phyloP scores from a whole-genome alignment of 64 coral and sea anemone species.

The Stichodactyla helianthus region DNA sequence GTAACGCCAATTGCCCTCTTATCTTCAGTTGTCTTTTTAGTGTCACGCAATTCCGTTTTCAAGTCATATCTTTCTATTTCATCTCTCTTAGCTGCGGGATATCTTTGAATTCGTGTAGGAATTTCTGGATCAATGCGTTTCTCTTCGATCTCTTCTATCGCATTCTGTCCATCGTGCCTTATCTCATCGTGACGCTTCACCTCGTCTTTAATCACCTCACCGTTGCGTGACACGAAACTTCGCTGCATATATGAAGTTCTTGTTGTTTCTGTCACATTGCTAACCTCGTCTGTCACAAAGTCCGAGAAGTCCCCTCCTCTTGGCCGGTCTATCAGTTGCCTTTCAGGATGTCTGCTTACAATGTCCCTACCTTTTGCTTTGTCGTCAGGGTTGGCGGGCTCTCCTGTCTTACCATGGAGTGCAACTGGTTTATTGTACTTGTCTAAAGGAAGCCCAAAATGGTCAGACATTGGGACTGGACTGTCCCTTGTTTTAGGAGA shows the following conservation, averaged over 20 bases:
- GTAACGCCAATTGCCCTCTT: neutral
- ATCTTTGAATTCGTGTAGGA: neutral
- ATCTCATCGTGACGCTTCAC: conserved; percentile 2
- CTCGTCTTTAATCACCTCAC: conserved; percentile 25
- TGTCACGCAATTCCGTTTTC: neutral
- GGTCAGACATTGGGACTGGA: conserved; percentile 3
- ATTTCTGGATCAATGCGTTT: neutral
- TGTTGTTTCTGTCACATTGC: conserved; percentile 10
- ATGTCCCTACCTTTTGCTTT: neutral
- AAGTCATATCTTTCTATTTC: neutral
- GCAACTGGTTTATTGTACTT: conserved; percentile 2
- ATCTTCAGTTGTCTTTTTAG: neutral
- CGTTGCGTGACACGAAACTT: conserved; percentile 15
- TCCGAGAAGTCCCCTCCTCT: neutral
- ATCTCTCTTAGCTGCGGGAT: neutral
- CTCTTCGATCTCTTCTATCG: neutral
- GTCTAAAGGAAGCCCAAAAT: neutral
- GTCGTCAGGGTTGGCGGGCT: neutral
- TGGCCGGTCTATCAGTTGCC: neutral
- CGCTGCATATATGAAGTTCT: neutral
- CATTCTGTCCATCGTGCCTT: conserved; percentile 3
- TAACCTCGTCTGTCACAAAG: neutral
- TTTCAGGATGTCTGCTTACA: neutral
- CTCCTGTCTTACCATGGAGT: neutral
- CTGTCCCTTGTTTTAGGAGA: neutral